These are phyloP conservation scores for Crotalus helleri DNA, from an alignment of 2,113 vertebrate genomes.

Conservation along the genomic window DNA sequence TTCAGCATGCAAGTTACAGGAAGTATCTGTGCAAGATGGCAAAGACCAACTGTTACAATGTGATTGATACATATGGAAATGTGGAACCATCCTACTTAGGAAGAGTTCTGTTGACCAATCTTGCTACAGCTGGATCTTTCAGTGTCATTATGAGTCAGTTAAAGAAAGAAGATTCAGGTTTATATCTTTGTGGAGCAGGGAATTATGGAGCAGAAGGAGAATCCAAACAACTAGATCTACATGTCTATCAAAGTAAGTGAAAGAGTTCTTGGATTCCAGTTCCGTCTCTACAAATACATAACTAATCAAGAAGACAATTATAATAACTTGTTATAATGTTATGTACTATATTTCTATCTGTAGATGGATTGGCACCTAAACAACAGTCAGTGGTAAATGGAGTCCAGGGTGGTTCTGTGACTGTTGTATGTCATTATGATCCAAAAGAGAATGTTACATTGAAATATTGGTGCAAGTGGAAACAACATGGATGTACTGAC, in stretches of 20 bases:
- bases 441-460: accelerated
- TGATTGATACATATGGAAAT: background rate
- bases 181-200: constrained; percentile 60
- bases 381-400: constrained; percentile 34
- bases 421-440: constrained; percentile 57
- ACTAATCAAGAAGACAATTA: background rate
- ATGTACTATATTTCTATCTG: constrained; percentile 1
- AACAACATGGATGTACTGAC: accelerated
- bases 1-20: accelerated
- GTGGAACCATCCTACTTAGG: background rate
- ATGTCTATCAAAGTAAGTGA: constrained; percentile 69
- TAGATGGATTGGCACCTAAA: constrained; percentile 47
- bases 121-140: accelerated
- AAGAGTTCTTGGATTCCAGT: background rate
- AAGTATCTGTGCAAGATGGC: constrained; percentile 64
- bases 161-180: constrained; percentile 57
- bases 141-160: constrained; percentile 56
- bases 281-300: background rate
- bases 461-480: constrained; percentile 68
- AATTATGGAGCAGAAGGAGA: accelerated
- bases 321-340: background rate
- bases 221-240: constrained; percentile 54
- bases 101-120: constrained; percentile 39
- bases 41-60: background rate
- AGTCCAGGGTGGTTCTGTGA: constrained; percentile 54